Percentiles rank a stretch among this genome's conserved stretches.
phyloP scores from a whole-genome alignment of 2,113 vertebrate genomes.

The Cinclus mexicanus region DNA sequence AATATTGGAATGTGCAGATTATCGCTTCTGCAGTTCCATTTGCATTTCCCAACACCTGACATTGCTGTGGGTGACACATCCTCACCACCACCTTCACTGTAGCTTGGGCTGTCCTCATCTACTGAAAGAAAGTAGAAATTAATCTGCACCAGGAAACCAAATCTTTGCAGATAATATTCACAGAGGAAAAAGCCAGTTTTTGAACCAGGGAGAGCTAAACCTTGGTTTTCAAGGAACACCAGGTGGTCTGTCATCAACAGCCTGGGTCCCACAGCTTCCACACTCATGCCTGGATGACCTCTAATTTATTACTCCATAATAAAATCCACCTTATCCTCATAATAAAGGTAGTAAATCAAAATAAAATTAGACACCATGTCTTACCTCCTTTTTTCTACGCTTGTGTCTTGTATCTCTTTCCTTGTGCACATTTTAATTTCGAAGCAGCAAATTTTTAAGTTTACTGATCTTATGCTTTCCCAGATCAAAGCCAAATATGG shows the following conservation, averaged over 20 bases:
- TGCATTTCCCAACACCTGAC: not conserved
- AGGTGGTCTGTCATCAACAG: not conserved
- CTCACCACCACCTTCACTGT: not conserved
- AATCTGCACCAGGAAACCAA: not conserved
- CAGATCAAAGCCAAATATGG: not conserved
- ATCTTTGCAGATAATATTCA: not conserved
- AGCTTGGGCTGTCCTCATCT: not conserved
- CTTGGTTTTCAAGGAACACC: not conserved
- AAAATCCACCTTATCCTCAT: not conserved
- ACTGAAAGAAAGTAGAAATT: not conserved
- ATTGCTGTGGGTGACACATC: accelerated
- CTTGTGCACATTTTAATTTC: not conserved
- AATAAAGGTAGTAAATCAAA: not conserved
- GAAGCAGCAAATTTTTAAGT: not conserved
- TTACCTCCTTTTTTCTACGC: not conserved
- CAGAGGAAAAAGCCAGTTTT: not conserved
- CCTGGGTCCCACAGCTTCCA: not conserved
- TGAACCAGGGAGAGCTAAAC: not conserved
- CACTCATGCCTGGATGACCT: accelerated
- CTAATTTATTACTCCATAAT: not conserved
- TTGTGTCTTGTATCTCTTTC: not conserved
- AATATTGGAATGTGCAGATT: not conserved
- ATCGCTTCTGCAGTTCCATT: not conserved
- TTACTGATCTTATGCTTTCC: not conserved
- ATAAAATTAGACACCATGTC: not conserved